Conservation (phyloP, 2,113 vertebrate species). For the Pungitius pungitius region DNA sequence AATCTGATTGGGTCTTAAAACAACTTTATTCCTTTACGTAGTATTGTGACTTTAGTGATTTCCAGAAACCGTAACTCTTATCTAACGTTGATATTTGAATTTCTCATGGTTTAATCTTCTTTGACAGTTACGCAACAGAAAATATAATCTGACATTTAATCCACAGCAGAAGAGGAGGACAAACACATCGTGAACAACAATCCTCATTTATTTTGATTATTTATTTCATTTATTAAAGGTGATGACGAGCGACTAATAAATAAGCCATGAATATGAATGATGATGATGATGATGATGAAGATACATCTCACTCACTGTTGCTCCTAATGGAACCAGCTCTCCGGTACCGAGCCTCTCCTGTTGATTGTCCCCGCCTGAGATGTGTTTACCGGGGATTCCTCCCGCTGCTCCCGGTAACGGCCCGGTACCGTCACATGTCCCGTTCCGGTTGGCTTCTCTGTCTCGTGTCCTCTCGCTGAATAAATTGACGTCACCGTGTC, state of each 20-base stretch:
- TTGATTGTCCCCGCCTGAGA: constrained; percentile 35
- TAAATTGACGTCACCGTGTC: neutral
- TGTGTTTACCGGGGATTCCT: neutral
- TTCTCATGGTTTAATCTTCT: neutral
- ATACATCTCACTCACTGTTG: neutral
- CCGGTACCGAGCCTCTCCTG: constrained; percentile 35
- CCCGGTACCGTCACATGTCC: neutral
- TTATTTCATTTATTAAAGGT: too few relatives aligned
- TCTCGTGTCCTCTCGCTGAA: neutral
- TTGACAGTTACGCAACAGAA: neutral
- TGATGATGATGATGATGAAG: neutral
- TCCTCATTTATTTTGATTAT: too few relatives aligned
- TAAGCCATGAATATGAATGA: neutral
- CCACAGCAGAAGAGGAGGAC: neutral
- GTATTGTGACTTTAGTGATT: neutral
- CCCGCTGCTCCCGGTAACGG: neutral
- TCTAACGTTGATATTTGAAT: neutral
- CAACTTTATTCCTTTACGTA: neutral
- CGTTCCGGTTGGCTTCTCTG: neutral
- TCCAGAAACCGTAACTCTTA: neutral
- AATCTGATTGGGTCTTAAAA: neutral
- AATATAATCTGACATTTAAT: neutral
- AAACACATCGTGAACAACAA: too few relatives aligned
- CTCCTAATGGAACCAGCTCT: too few relatives aligned
- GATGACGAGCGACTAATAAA: too few relatives aligned